Percentiles rank a stretch among this genome's conserved stretches.
These are phyloP conservation scores for Scomber colias DNA, from an alignment of 2,113 vertebrate genomes.

Conservation along the genomic window DNA sequence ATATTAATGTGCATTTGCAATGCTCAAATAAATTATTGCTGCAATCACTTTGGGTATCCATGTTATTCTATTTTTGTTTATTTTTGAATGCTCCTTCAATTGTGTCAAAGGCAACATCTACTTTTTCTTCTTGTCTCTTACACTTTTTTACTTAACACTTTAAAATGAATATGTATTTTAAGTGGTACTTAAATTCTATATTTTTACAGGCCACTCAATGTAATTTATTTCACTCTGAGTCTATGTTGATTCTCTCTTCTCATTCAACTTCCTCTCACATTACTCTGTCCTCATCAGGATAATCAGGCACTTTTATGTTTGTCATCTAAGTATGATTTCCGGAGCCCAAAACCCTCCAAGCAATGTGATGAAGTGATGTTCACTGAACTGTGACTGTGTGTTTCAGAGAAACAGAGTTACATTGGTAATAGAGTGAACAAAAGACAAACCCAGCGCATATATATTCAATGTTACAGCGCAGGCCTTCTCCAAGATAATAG, in stretches of 20 bases:
- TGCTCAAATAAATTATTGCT: too few species aligned
- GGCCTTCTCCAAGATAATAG: background rate
- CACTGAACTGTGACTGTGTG: slow-evolving; percentile 49
- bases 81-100: background rate
- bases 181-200: background rate
- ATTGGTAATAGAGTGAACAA: slow-evolving; percentile 25
- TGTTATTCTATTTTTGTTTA: background rate
- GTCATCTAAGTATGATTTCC: slow-evolving; percentile 17
- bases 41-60: background rate
- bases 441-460: slow-evolving; percentile 35
- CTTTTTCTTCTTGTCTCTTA: background rate
- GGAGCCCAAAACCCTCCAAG: slow-evolving; percentile 34
- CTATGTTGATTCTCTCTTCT: background rate
- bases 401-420: slow-evolving; percentile 17
- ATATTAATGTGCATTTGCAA: too few species aligned
- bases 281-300: slow-evolving; percentile 14
- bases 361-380: slow-evolving; percentile 44
- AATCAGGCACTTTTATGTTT: slow-evolving; percentile 42
- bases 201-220: background rate
- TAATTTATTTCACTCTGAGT: background rate
- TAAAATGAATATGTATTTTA: background rate
- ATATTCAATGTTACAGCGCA: slow-evolving; percentile 27
- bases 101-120: background rate
- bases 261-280: background rate
- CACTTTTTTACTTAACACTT: background rate